Evolutionary conservation across 2,888 invertebrate genomes (phyloP).

Genomic region (Pherbina coryleti): DNA sequence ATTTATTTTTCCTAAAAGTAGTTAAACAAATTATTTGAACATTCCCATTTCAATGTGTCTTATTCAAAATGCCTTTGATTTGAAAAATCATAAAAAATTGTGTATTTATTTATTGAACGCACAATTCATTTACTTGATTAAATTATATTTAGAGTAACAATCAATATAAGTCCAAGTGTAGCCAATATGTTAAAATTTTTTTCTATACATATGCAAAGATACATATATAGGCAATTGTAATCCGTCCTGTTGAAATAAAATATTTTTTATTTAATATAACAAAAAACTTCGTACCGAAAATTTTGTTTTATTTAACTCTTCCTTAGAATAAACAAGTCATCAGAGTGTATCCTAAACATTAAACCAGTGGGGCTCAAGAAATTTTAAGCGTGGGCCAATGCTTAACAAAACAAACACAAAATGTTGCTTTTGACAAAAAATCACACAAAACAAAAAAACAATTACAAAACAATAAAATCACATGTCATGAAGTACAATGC

Average conservation of each 20-base stretch:
- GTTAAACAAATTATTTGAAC: not conserved
- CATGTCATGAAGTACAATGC: no score
- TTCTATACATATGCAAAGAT: not conserved
- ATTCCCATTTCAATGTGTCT: not conserved
- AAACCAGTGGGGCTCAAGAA: no score
- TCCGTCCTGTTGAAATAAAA: slow-evolving; percentile 43
- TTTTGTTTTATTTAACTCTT: no score
- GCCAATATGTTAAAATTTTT: not conserved
- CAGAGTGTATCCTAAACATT: no score
- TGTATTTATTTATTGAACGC: slow-evolving; percentile 38
- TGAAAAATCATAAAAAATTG: slow-evolving; percentile 56
- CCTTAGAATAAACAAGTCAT: no score
- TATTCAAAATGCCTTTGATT: slow-evolving; percentile 61
- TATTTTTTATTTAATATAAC: slow-evolving; percentile 3
- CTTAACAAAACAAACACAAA: no score
- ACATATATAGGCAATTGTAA: slow-evolving; percentile 36
- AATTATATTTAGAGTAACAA: not conserved
- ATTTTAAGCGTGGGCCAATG: no score
- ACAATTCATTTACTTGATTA: slow-evolving; percentile 2
- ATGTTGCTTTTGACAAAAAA: no score
- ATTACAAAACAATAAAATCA: no score
- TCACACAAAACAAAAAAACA: no score
- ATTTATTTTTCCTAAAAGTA: not conserved
- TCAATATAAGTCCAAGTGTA: not conserved
- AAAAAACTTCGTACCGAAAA: not conserved